A percentile compares a stretch with the other conserved stretches of the same genome.
These are phyloP conservation scores for Rhagium mordax DNA, from an alignment of 2,888 invertebrate genomes.

Conservation along the genomic window DNA sequence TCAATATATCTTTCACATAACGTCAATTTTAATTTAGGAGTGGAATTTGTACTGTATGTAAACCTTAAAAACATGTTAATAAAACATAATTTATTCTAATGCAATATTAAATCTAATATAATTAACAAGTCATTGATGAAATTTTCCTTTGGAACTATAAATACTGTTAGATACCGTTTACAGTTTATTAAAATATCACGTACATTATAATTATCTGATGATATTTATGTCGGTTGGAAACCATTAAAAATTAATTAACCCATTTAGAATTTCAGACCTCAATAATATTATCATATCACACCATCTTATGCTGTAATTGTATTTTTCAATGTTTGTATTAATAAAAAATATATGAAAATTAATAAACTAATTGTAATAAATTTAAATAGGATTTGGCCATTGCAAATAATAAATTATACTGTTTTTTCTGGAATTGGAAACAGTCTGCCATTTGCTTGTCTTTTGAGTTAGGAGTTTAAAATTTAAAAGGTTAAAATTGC, in stretches of 20 bases:
- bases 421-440: no score
- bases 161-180: neutral
- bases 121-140: conserved; percentile 13
- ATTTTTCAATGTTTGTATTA: no score
- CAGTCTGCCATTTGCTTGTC: no score
- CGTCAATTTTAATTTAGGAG: conserved; percentile 14
- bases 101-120: conserved; percentile 5
- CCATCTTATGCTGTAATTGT: no score
- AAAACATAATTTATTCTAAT: conserved; percentile 19
- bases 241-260: neutral
- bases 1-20: neutral
- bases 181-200: neutral
- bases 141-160: conserved; percentile 1
- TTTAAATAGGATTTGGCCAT: no score
- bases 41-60: conserved; percentile 2
- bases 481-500: no score
- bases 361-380: no score
- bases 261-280: neutral
- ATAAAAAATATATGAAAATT: no score
- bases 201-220: neutral
- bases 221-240: neutral
- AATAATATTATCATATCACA: neutral
- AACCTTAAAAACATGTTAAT: conserved; percentile 19
- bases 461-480: no score
- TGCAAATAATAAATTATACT: no score